These are phyloP conservation scores for Harpalus rubripes DNA, from an alignment of 2,888 invertebrate species.

Conservation along the genomic window DNA sequence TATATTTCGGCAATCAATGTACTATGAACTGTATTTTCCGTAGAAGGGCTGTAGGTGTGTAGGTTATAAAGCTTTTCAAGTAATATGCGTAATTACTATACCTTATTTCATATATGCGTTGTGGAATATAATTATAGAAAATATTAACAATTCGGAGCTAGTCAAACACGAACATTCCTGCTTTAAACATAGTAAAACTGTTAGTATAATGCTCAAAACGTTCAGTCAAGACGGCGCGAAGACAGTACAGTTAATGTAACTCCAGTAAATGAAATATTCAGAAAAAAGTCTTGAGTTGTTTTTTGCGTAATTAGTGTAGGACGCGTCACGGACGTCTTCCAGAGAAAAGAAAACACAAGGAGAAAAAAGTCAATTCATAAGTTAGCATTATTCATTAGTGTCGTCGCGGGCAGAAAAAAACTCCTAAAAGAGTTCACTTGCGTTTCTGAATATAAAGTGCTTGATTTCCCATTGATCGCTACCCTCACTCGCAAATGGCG, in stretches of 20 bases:
- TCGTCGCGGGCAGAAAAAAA: constrained; percentile 33
- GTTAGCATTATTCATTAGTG: constrained; percentile 65
- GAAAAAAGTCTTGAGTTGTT: constrained; percentile 1
- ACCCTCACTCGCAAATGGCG: constrained; percentile 28
- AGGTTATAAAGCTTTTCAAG: too few species aligned
- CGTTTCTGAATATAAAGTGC: constrained; percentile 65
- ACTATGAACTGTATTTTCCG: too few species aligned
- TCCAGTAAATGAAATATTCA: not conserved
- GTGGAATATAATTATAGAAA: too few species aligned
- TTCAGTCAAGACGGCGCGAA: too few species aligned
- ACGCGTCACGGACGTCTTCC: not conserved
- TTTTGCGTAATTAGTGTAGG: not conserved
- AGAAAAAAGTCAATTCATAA: constrained; percentile 55
- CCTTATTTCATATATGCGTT: too few species aligned
- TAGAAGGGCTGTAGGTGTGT: too few species aligned
- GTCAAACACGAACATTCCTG: too few species aligned
- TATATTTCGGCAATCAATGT: too few species aligned
- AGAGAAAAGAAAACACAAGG: constrained; percentile 45
- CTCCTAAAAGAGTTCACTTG: constrained; percentile 57
- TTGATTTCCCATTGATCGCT: constrained; percentile 60
- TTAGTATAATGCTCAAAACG: too few species aligned
- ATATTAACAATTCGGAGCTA: too few species aligned
- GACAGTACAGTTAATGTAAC: not conserved
- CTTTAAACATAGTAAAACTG: too few species aligned
- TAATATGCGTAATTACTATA: too few species aligned